Base-by-base conservation (phyloP, 64 coral and sea anemone species). In the Actinia equina region DNA sequence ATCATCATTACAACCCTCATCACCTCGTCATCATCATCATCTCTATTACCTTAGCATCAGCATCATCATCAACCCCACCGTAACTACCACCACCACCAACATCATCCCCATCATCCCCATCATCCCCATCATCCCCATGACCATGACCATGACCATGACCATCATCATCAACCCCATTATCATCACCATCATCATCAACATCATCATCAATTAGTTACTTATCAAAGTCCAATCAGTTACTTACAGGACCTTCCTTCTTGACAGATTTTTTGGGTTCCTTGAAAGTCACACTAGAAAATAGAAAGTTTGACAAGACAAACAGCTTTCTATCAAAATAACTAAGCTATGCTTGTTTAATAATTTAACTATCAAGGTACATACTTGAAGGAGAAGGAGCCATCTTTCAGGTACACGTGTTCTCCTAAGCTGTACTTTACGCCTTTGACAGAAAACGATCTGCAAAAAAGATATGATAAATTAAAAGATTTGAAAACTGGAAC, bases 341-440 rank as follows among this genome's bases (percentile, higher is more conserved):
- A 65, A 20, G 22, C 14, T 65, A n/a, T 65, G n/a, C 19, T 65
- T 65, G 19, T 8, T 49, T 49, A 60, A 60, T 19, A 60, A 60
- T 23, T 7, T 6, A 65, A 23, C 19, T 81, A 7, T 49, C 4
- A 12, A 81, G 27, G 6, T 23, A 81, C 89, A 54, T 85, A 91
- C 89, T 91, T 86, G 82, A 91, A 91, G 44, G 89, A 85, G 58
- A 91, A 91, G 59, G 89, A 64, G 5, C 84, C 89, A 51, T 83
- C 82, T 59, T 19, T 26, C 3, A 91, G 67, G 58, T 85, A 91
- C 43, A 91, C 89, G 57, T 84, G 84, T 17, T 91, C 89, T 58
- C 89, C 89, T 19, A 80, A 43, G 27, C 76, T 91, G 18, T 91
- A 91, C n/a, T 71, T 56, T 18, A 80, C 55, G 27, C 89, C 83